Evolutionary conservation across 2,113 vertebrate genomes (phyloP).

Genomic region (Dicentrarchus labrax): DNA sequence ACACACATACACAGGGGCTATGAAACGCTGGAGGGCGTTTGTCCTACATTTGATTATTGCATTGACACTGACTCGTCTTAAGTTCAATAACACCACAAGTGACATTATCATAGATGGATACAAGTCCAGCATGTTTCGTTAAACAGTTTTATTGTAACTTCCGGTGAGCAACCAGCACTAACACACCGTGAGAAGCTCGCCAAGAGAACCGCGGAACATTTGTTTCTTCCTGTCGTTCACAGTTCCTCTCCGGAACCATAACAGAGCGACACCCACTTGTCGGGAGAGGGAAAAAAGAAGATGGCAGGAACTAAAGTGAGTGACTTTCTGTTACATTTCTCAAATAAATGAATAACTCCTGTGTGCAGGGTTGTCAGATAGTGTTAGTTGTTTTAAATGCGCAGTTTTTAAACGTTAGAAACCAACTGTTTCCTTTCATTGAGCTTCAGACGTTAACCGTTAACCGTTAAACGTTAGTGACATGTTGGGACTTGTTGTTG

Average conservation of each 20-base stretch:
- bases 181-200: background rate
- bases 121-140: background rate
- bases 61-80: background rate
- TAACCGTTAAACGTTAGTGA: background rate
- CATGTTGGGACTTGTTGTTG: conserved; percentile 39
- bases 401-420: background rate
- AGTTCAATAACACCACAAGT: background rate
- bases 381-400: rapidly evolving
- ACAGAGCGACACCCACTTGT: conserved; percentile 57
- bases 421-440: background rate
- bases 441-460: background rate
- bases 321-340: background rate
- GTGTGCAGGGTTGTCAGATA: too few species aligned
- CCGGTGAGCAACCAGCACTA: too few species aligned
- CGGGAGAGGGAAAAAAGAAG: conserved; percentile 43
- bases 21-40: conserved; percentile 53
- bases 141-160: background rate
- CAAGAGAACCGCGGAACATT: background rate
- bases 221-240: background rate
- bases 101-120: too few species aligned
- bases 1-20: background rate
- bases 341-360: rapidly evolving
- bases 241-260: conserved; percentile 76
- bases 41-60: conserved; percentile 39
- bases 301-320: conserved; percentile 83